Evolutionary conservation across 2,113 vertebrate species (phyloP).

Genomic region (Corythoichthys haematopterus): DNA sequence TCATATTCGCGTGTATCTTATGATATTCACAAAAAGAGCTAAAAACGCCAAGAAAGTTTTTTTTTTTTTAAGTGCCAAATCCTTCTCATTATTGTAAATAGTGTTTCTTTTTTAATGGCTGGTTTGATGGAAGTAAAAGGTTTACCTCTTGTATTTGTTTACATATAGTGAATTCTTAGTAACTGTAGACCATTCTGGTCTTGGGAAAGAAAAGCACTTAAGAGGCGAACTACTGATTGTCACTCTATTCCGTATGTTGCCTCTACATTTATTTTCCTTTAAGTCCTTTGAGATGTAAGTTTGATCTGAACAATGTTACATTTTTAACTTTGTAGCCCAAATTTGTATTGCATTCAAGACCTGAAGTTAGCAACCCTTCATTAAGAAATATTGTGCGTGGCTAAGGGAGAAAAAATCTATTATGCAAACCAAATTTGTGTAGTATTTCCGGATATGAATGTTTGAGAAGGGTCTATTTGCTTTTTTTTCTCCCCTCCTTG

Average conservation of each 20-base stretch:
- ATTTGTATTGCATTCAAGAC: conserved; percentile 5
- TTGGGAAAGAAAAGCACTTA: conserved; percentile 53
- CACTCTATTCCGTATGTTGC: conserved; percentile 52
- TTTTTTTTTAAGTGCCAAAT: conserved; percentile 85
- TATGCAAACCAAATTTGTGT: conserved; percentile 58
- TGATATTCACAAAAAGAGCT: no score
- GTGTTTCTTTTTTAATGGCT: conserved; percentile 85
- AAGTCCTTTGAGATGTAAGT: conserved; percentile 26
- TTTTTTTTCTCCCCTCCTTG: conserved; percentile 30
- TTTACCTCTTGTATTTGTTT: conserved; percentile 95
- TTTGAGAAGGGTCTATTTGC: conserved; percentile 36
- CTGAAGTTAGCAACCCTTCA: background rate
- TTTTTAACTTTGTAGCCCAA: conserved; percentile 31
- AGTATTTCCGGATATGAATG: conserved; percentile 54
- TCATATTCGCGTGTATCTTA: no score
- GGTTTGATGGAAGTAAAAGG: conserved; percentile 79
- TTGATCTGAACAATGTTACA: conserved; percentile 8
- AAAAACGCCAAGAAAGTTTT: background rate
- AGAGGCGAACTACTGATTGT: conserved; percentile 55
- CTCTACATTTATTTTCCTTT: conserved; percentile 43
- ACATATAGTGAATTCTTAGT: conserved; percentile 83
- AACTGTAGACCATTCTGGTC: conserved; percentile 61
- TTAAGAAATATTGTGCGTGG: conserved; percentile 10
- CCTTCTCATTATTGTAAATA: conserved; percentile 96
- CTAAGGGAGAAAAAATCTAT: conserved; percentile 13